Base-by-base conservation (phyloP, 2,888 invertebrate species). In the Argyresthia albistria region DNA sequence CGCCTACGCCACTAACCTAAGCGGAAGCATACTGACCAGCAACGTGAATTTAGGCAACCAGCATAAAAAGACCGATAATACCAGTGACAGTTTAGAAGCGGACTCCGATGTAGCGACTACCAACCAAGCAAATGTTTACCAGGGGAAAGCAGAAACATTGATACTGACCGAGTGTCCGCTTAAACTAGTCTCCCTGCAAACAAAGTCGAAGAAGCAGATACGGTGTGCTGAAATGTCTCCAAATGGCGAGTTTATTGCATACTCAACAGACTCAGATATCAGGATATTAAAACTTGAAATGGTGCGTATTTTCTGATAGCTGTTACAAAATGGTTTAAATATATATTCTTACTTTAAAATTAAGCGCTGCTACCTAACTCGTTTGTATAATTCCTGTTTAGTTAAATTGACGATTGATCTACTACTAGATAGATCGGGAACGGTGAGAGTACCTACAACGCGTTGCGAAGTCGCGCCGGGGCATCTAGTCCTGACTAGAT, bases 211-310 rank as follows among this genome's bases (percentile, higher is more conserved):
- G 2, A 93, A 93, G 60, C 88, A 88, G n/a, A 91, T 97, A 35
- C 79, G 91, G 7, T 93, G 93, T 58, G 91, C 92, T 59, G 89
- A 91, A 10, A 79, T 96, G 7, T 94, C 95, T 4, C 89, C 90
- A 1, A 89, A 92, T 68, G 93, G 93, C 1, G 88, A 90, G 56
- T 91, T 92, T 79, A 86, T 97, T 15, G 91, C 93, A 7, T 96
- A 95, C 70, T 93, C 95, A 0, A 95, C 95, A 0, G 81, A 88
- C 35, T 87, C 74, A 50, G 81, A 90, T 54, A 73, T 95, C 35
- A 89, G 93, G 53, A 80, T 96, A 55, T 93, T 93, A 56, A 88
- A 89, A 66, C 87, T 95, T 58, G 87, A 88, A 57, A 76, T 89
- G 57, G 91, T 91, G 65, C 79, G 80, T 75, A 42, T 25, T 25